These are phyloP conservation scores for Lucifuga dentata DNA, from an alignment of 2,113 vertebrate genomes.

Conservation along the genomic window DNA sequence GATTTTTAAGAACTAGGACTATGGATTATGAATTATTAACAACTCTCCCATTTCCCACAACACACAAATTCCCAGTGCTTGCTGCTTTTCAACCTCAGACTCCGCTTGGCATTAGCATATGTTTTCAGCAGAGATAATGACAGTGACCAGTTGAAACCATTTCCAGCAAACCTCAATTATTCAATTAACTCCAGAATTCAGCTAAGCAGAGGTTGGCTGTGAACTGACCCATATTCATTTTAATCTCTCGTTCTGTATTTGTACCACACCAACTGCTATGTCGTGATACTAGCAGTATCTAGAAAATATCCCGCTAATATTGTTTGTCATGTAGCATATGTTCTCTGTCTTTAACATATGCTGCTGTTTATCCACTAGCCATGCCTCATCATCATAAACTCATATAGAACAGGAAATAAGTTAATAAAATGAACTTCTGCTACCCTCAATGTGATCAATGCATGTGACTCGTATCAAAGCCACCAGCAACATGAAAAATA, in stretches of 20 bases:
- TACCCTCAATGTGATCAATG: neutral
- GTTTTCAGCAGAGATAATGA: conserved; percentile 46
- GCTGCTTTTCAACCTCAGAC: neutral
- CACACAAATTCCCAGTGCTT: conserved; percentile 25
- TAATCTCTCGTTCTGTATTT: conserved; percentile 33
- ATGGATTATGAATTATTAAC: conserved; percentile 62
- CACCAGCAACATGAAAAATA: conserved; percentile 26
- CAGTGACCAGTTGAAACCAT: conserved; percentile 47
- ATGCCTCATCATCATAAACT: neutral
- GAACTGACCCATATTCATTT: conserved; percentile 69
- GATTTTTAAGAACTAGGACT: conserved; percentile 39
- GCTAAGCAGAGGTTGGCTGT: conserved; percentile 66
- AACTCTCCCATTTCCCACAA: conserved; percentile 12
- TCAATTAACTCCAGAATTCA: conserved; percentile 64
- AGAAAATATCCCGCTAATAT: conserved; percentile 38
- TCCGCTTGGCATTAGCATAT: conserved; percentile 43
- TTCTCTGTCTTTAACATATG: conserved; percentile 1
- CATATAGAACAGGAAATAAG: neutral
- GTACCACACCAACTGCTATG: conserved; percentile 27
- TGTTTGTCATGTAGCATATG: conserved; percentile 45
- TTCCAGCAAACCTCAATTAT: conserved; percentile 49
- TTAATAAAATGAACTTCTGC: neutral
- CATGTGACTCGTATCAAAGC: conserved; percentile 7
- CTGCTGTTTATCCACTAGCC: neutral
- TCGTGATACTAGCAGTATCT: conserved; percentile 23